Percentiles rank a stretch among this genome's conserved stretches.
Evolutionary conservation across 2,113 vertebrate genomes (phyloP).

Genomic region (Arenaria interpres): DNA sequence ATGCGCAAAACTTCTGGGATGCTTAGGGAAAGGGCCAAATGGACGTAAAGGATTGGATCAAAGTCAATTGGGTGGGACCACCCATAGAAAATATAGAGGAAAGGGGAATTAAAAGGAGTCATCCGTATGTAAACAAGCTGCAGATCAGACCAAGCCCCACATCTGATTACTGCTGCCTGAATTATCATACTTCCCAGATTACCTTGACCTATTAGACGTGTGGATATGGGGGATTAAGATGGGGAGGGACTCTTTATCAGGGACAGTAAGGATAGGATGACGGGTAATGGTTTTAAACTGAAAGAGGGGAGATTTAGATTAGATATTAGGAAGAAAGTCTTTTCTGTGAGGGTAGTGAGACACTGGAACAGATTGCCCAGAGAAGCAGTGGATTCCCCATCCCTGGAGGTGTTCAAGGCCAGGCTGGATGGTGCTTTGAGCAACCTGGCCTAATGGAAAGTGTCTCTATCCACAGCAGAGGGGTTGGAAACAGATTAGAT

Average conservation of each 20-base stretch:
- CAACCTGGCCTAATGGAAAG: not conserved
- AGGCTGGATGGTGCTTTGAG: not conserved
- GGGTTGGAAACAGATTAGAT: not conserved
- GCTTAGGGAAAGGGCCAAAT: not conserved
- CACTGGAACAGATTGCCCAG: not conserved
- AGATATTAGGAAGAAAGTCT: not conserved
- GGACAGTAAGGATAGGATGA: not conserved
- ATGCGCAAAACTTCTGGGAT: not conserved
- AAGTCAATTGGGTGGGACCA: not conserved
- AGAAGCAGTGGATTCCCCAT: not conserved
- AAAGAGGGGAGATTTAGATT: not conserved
- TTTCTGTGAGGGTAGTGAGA: not conserved
- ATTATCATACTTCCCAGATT: not conserved
- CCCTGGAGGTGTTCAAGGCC: not conserved
- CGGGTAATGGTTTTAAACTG: not conserved
- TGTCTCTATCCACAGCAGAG: not conserved
- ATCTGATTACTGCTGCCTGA: accelerated
- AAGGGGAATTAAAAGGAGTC: not conserved
- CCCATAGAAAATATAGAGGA: not conserved
- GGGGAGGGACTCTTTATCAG: not conserved
- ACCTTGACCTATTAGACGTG: not conserved
- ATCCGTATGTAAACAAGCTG: not conserved
- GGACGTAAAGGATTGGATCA: not conserved
- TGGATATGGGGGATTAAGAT: not conserved
- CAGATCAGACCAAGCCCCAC: not conserved